Evolutionary conservation across 1,140 invertebrate genomes (phyloP).

Genomic region (Halyomorpha halys): DNA sequence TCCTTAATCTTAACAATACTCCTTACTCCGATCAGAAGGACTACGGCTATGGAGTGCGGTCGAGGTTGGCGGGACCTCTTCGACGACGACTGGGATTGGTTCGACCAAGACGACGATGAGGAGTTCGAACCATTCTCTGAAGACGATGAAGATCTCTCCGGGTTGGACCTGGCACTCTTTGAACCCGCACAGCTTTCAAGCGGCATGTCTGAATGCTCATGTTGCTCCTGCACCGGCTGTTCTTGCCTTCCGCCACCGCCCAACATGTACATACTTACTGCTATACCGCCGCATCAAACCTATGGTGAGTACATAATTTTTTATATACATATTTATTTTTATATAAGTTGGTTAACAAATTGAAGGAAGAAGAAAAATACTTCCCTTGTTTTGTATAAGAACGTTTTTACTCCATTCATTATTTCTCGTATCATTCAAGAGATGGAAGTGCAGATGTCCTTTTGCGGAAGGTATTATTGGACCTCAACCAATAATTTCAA

Average conservation of each 20-base stretch:
- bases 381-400: too few relatives aligned
- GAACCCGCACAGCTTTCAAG: conserved; percentile 39
- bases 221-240: conserved; percentile 36
- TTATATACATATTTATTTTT: too few relatives aligned
- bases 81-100: conserved; percentile 17
- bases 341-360: too few relatives aligned
- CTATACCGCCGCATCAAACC: background rate
- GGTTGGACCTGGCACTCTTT: conserved; percentile 53
- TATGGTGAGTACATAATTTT: too few relatives aligned
- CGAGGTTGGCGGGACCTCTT: conserved; percentile 26
- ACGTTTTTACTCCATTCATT: too few relatives aligned
- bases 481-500: too few relatives aligned
- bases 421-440: too few relatives aligned
- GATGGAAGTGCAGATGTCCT: too few relatives aligned
- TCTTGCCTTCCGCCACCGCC: conserved; percentile 32
- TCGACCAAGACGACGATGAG: conserved; percentile 34
- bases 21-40: too few relatives aligned
- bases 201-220: conserved; percentile 35
- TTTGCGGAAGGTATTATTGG: too few relatives aligned
- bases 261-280: conserved; percentile 29
- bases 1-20: too few relatives aligned
- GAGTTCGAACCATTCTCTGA: conserved; percentile 47
- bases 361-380: too few relatives aligned
- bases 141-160: conserved; percentile 46
- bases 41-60: conserved; percentile 21